phyloP scores from a whole-genome alignment of 2,888 invertebrate genomes.

The Agrenia bidenticulata region DNA sequence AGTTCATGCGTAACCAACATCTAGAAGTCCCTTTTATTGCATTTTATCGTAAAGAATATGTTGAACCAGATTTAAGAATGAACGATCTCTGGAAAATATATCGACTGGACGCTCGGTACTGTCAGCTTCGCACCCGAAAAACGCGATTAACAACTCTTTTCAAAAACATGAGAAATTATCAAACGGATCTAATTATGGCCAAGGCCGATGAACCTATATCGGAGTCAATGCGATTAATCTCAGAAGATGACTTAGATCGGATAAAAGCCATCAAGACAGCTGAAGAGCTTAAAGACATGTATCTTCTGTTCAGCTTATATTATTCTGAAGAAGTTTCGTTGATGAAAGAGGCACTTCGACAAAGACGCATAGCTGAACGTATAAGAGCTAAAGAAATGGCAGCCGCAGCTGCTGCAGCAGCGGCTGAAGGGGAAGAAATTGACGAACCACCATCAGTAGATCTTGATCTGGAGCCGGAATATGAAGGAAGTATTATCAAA shows the following conservation, averaged over 20 bases:
- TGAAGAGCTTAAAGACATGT: constrained; percentile 90
- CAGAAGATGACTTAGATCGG: constrained; percentile 80
- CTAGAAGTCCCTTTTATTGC: constrained; percentile 98
- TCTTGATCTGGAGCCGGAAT: constrained; percentile 53
- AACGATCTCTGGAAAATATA: constrained; percentile 99
- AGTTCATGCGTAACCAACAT: constrained; percentile 93
- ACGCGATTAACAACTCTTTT: constrained; percentile 77
- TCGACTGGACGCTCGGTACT: constrained; percentile 92
- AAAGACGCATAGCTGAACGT: constrained; percentile 65
- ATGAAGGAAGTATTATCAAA: constrained; percentile 56
- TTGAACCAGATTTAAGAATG: constrained; percentile 88
- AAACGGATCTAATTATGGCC: constrained; percentile 76
- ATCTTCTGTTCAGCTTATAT: constrained; percentile 88
- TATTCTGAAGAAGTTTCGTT: constrained; percentile 80
- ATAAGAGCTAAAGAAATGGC: constrained; percentile 54
- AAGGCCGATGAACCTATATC: constrained; percentile 81
- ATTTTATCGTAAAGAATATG: constrained; percentile 97
- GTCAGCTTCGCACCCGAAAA: constrained; percentile 81
- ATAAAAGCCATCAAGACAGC: constrained; percentile 71
- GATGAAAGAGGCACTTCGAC: constrained; percentile 74
- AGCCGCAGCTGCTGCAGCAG: constrained; percentile 54
- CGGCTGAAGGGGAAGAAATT: constrained; percentile 59
- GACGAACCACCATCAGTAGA: constrained; percentile 63
- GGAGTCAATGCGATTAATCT: constrained; percentile 76
- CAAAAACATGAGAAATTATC: constrained; percentile 89